Evolutionary conservation across 2,113 vertebrate species (phyloP).

Genomic region (Cervus canadensis): DNA sequence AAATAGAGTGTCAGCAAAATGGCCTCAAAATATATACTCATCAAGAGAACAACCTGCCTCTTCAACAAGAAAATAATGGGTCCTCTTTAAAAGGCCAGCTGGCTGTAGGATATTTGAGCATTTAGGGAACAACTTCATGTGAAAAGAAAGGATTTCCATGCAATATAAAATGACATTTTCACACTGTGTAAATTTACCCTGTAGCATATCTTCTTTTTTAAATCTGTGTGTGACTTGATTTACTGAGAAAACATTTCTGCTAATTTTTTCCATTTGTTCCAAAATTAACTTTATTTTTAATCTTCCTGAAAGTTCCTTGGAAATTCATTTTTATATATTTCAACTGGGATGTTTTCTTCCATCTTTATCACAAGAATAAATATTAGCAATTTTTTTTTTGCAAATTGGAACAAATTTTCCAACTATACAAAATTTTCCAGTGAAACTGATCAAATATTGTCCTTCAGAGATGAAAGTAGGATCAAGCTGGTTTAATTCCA

Average conservation of each 20-base stretch:
- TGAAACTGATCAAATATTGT: background rate
- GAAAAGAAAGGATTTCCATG: background rate
- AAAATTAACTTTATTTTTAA: conserved; percentile 23
- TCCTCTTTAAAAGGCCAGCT: background rate
- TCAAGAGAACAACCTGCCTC: background rate
- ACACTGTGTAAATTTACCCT: background rate
- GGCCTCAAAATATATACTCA: background rate
- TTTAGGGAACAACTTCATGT: conserved; percentile 17
- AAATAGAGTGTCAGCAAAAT: background rate
- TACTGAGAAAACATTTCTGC: background rate
- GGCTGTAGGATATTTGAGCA: background rate
- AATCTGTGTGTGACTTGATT: background rate
- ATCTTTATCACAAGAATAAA: background rate
- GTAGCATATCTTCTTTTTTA: conserved; percentile 27
- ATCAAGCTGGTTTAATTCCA: background rate
- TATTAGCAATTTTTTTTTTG: background rate
- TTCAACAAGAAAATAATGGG: background rate
- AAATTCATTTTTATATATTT: background rate
- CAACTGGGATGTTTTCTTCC: background rate
- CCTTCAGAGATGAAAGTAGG: background rate
- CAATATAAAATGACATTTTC: background rate
- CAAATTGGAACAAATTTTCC: background rate
- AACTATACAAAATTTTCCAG: background rate
- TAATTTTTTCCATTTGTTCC: background rate
- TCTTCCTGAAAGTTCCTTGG: background rate